Evolutionary conservation across 2,797 vertebrate species (phyloP).

Genomic region (Eleutherodactylus coqui): DNA sequence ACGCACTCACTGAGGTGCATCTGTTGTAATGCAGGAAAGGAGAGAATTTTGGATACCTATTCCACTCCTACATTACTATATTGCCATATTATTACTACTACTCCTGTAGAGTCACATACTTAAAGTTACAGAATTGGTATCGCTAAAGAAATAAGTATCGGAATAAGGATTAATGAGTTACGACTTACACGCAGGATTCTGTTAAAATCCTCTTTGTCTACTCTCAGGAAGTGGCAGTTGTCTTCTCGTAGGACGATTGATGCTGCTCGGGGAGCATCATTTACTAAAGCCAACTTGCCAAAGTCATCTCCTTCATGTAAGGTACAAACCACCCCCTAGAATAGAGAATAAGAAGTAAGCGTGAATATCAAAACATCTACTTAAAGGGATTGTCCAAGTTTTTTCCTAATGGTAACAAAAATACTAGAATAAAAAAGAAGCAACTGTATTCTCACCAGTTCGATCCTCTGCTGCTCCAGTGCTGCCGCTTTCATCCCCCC

Average conservation of each 20-base stretch:
- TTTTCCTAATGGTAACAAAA: no score
- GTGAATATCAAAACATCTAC: conserved; percentile 50
- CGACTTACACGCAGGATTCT: conserved; percentile 91
- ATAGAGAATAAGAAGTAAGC: conserved; percentile 66
- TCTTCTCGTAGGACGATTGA: conserved; percentile 96
- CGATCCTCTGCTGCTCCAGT: no score
- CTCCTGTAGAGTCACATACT: no score
- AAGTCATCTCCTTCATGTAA: conserved; percentile 97
- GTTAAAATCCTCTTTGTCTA: conserved; percentile 99
- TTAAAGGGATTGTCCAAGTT: no score
- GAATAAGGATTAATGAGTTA: not conserved
- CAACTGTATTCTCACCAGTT: no score
- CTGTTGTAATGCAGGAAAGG: not conserved
- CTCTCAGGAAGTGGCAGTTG: conserved; percentile 96
- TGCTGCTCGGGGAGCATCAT: conserved; percentile 93
- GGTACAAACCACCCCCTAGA: conserved; percentile 95
- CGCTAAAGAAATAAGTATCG: no score
- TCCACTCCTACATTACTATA: not conserved
- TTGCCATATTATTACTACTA: not conserved
- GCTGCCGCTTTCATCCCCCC: no score
- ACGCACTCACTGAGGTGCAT: not conserved
- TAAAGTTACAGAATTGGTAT: no score
- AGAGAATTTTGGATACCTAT: not conserved
- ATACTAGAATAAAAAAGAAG: no score
- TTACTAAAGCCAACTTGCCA: conserved; percentile 96